These are phyloP conservation scores for Drosophila punjabiensis DNA, from an alignment of 1,140 invertebrate genomes.

Conservation along the genomic window DNA sequence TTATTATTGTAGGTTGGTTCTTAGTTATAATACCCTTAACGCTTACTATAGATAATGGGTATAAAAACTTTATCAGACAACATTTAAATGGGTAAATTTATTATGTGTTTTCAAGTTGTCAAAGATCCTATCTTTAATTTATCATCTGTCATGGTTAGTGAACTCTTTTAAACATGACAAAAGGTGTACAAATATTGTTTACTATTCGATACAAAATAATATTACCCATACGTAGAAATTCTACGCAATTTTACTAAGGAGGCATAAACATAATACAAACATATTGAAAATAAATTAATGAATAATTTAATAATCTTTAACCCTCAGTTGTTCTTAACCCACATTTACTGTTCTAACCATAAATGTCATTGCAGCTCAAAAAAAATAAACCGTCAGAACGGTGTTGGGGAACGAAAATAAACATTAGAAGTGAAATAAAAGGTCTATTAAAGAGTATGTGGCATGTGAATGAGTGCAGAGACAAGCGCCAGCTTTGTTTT, in stretches of 20 bases:
- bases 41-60: background rate
- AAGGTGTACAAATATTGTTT: background rate
- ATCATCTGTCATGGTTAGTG: background rate
- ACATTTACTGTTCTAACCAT: conserved; percentile 8
- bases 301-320: background rate
- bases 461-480: conserved; percentile 42
- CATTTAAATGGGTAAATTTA: conserved; percentile 13
- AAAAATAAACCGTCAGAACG: conserved; percentile 30
- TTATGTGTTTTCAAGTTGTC: conserved; percentile 11
- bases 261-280: too few species aligned
- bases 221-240: conserved; percentile 2
- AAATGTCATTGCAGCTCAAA: conserved; percentile 43
- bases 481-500: conserved; percentile 48
- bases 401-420: conserved; percentile 25
- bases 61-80: conserved; percentile 1
- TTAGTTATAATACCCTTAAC: background rate
- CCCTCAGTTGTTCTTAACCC: background rate
- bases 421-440: conserved; percentile 21
- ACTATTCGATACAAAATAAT: background rate
- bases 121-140: background rate
- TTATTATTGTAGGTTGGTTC: too few species aligned
- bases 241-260: background rate
- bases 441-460: conserved; percentile 44
- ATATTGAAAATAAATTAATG: background rate
- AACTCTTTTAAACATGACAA: conserved; percentile 5